Evolutionary conservation across 2,888 invertebrate genomes (phyloP), one percentile per base, ranked within the genome.

Genomic region (Heteromyza rotundicornis): DNA sequence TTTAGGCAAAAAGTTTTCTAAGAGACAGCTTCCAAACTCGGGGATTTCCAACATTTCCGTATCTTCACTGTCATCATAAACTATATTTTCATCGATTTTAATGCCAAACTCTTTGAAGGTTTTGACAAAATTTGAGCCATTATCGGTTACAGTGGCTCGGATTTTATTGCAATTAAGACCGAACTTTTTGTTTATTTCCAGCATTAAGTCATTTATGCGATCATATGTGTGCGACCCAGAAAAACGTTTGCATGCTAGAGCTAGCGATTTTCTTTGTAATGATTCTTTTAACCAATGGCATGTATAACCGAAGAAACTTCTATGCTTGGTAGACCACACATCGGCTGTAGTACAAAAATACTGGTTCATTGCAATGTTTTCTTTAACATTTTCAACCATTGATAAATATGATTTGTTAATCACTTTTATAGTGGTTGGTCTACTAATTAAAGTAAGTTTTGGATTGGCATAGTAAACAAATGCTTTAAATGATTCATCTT

Each of bases 241-340:
- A 44, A 44, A 59, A n/a, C 59, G 40, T 27, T 59, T 24, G 23
- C 59, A 59, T 20, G 53, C 54, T 16, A 59, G 54, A 23, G 54
- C 59, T 14, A 44, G 27, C 14, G 54, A 59, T 47, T 59, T 47
- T 17, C 47, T 47, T 19, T 17, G 47, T 2, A 54, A 35, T 2
- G 23, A 16, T 5, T 49, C 32, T 5, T 49, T 49, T 12, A 57
- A 24, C 49, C 56, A 60, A 50, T 56, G 60, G 32, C 54, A 54
- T 32, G 52, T 52, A 16, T 59, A 59, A 3, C 59, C 59, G 36
- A 59, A 59, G 51, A 60, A 60, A 19, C 54, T 44, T 60, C 32
- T 53, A 17, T 60, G 60, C 27, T 60, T 60, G 14, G 60, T 60
- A 2, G 54, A 54, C 60, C 60, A 60, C 10, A 54, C 44, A 54